Conservation (phyloP, 1,140 invertebrate species). For the Philotrypesis tridentata region DNA sequence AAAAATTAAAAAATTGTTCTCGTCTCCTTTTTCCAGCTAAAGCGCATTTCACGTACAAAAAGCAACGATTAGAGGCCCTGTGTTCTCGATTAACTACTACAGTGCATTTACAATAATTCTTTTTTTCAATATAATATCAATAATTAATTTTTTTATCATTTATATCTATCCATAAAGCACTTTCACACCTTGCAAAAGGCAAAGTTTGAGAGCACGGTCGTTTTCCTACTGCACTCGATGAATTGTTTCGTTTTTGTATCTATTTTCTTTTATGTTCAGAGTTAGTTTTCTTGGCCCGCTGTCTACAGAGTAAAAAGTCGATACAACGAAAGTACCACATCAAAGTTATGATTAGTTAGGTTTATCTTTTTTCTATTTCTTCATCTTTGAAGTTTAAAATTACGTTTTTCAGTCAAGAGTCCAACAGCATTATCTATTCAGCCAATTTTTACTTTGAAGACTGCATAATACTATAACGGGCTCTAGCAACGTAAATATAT, state of each 20-base stretch:
- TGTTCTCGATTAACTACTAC: slow-evolving; percentile 66
- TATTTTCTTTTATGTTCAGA: not conserved
- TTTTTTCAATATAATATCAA: slow-evolving; percentile 63
- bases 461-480: slow-evolving; percentile 24
- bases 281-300: slow-evolving; percentile 57
- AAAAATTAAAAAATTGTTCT: slow-evolving; percentile 54
- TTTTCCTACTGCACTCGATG: slow-evolving; percentile 43
- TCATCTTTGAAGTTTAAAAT: slow-evolving; percentile 9
- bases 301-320: slow-evolving; percentile 64
- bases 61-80: slow-evolving; percentile 73
- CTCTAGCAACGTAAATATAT: slow-evolving; percentile 39
- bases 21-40: slow-evolving; percentile 61
- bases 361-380: not conserved
- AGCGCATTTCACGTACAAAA: slow-evolving; percentile 71
- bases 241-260: slow-evolving; percentile 47
- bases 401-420: slow-evolving; percentile 17
- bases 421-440: not conserved
- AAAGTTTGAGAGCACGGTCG: slow-evolving; percentile 46
- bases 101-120: slow-evolving; percentile 69
- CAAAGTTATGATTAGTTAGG: slow-evolving; percentile 32
- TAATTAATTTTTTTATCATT: slow-evolving; percentile 60
- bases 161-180: slow-evolving; percentile 48
- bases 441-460: slow-evolving; percentile 20
- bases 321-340: slow-evolving; percentile 37
- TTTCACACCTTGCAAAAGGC: slow-evolving; percentile 47